Evolutionary conservation across 1,140 invertebrate species (phyloP), one percentile per base, ranked within the genome.

Genomic region (Heliconius himera): DNA sequence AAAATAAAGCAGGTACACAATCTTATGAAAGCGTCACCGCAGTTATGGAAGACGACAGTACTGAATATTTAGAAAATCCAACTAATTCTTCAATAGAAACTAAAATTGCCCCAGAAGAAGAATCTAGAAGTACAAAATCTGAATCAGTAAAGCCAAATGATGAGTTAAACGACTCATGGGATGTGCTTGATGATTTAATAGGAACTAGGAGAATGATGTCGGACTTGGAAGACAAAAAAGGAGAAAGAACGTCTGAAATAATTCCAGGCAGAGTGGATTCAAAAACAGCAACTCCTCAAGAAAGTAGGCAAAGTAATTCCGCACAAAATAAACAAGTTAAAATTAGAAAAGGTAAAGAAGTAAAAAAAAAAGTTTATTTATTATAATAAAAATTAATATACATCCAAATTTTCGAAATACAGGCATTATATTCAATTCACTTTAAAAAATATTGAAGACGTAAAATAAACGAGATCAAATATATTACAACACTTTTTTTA

Each of bases 51-150:
- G 38, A n/a, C 16, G 75, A 70, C 8, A 70, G 36, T 29, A 76
- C 36, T 33, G n/a, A 70, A 49, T 76, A 46, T 76, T 70, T 76
- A 70, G 60, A 76, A 70, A 76, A 76, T 76, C 60, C 60, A 26
- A 29, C 60, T 66, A 26, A 66, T 11, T 66, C 38, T 49, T 33
- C 46, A 20, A 13, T 49, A 70, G 54, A 70, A 18, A 36, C 41
- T 26, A 70, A 76, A 70, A 18, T 6, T 29, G 60, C 60, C 8
- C 38, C 75, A 29, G 26, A 70, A 29, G 26, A 76, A 70, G 38
- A 41, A 26, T 76, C 22, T 49, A 46, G 13, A 49, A 70, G 22
- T 29, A 70, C 22, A 29, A 29, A 46, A 3, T 2, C 22, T 70
- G 54, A 76, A 36, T 66, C n/a, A 66, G 60, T 29, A 13, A 76